phyloP scores from a whole-genome alignment of 2,113 vertebrate genomes.

The Spea multiplicata region DNA sequence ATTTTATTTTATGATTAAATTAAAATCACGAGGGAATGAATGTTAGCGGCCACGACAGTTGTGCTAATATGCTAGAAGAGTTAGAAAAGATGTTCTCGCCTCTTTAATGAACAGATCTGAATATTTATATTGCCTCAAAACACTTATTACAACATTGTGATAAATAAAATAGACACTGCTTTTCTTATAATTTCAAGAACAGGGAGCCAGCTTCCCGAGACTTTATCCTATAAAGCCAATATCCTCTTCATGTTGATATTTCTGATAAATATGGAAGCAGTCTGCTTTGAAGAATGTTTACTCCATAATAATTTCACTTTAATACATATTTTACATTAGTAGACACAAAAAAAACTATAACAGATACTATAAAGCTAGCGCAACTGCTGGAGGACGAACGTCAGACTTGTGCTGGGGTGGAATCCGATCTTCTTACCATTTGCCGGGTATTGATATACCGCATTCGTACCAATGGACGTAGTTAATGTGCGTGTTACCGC shows the following conservation, averaged over 20 bases:
- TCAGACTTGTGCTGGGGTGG: background rate
- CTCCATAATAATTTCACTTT: slow-evolving; percentile 62
- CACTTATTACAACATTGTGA: slow-evolving; percentile 75
- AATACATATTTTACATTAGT: slow-evolving; percentile 58
- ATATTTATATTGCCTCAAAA: slow-evolving; percentile 63
- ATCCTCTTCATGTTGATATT: slow-evolving; percentile 61
- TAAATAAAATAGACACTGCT: slow-evolving; percentile 91
- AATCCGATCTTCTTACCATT: slow-evolving; percentile 76
- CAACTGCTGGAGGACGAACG: slow-evolving; percentile 30
- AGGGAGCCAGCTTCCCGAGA: slow-evolving; percentile 98
- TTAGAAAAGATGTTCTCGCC: too few relatives aligned
- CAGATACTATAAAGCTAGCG: slow-evolving; percentile 40
- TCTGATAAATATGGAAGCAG: slow-evolving; percentile 79
- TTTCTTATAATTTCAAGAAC: slow-evolving; percentile 79
- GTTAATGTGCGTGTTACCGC: slow-evolving; percentile 82
- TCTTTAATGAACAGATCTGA: background rate
- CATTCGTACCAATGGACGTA: slow-evolving; percentile 97
- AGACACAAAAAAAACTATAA: slow-evolving; percentile 41
- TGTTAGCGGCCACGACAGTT: too few relatives aligned
- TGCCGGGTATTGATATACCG: slow-evolving; percentile 91
- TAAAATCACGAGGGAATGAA: too few relatives aligned
- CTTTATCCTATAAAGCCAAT: slow-evolving; percentile 63
- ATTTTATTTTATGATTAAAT: too few relatives aligned
- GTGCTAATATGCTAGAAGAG: too few relatives aligned
- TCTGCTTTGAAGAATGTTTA: slow-evolving; percentile 70